Conservation (phyloP, 2,797 vertebrate species). For the Ibycter americanus region DNA sequence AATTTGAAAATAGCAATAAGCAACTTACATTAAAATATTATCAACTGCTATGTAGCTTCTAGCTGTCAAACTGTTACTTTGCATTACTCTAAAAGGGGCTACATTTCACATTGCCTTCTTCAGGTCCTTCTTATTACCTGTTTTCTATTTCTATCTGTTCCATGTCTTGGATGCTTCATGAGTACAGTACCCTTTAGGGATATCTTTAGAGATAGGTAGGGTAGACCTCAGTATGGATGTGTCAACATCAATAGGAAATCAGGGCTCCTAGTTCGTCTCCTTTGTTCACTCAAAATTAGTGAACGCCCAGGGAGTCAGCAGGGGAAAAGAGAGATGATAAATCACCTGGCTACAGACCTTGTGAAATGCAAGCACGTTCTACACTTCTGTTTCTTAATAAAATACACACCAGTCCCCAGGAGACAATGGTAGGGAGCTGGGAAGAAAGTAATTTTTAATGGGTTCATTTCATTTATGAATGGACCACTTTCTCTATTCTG, state of each 20-base stretch:
- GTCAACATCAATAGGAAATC: neutral
- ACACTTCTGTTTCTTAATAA: constrained; percentile 48
- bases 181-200: too few relatives aligned
- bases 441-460: constrained; percentile 37
- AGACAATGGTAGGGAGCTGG: neutral
- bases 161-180: neutral
- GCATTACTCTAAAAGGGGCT: neutral
- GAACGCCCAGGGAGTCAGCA: neutral
- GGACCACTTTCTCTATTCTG: constrained; percentile 38
- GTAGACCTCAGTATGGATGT: neutral
- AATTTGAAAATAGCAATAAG: neutral
- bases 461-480: constrained; percentile 65
- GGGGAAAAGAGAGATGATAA: neutral
- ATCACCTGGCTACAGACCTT: neutral
- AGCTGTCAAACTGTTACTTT: neutral
- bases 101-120: neutral
- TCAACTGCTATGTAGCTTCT: neutral
- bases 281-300: constrained; percentile 14
- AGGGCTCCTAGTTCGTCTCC: fast-evolving
- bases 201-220: neutral
- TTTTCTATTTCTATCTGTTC: neutral
- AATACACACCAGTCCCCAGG: constrained; percentile 1
- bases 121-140: neutral
- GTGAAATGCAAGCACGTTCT: neutral
- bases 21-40: neutral